Conservation (phyloP, 2,888 invertebrate genomes). For the Hetaerina titia region DNA sequence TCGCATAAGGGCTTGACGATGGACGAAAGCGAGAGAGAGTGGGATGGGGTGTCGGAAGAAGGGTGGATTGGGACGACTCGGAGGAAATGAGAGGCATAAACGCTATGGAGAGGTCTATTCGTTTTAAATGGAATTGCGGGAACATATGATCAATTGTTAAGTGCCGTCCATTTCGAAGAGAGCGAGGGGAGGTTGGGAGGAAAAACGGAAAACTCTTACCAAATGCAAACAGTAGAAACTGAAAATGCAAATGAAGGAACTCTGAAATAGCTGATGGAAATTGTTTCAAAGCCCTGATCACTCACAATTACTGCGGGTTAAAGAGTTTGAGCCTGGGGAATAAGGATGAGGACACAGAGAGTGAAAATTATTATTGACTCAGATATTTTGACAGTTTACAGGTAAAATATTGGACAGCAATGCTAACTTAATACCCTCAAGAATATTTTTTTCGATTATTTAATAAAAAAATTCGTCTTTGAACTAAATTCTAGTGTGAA, state of each 20-base stretch:
- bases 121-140: background rate
- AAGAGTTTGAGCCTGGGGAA: too few species aligned
- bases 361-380: too few species aligned
- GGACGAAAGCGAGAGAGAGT: background rate
- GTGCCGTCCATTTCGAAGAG: background rate
- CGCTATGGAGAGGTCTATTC: background rate
- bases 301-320: too few species aligned
- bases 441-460: too few species aligned
- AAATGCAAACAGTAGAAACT: background rate
- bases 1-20: background rate
- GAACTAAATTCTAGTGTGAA: too few species aligned
- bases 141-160: background rate
- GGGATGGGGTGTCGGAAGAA: background rate
- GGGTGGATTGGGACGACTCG: too few species aligned
- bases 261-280: background rate
- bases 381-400: too few species aligned
- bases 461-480: too few species aligned
- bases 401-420: too few species aligned
- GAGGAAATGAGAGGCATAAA: background rate
- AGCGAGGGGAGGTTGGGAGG: background rate
- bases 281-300: background rate
- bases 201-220: background rate
- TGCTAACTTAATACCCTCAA: too few species aligned
- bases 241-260: background rate
- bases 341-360: too few species aligned